Evolutionary conservation across 2,113 vertebrate species (phyloP).

Genomic region (Mustelus asterias): DNA sequence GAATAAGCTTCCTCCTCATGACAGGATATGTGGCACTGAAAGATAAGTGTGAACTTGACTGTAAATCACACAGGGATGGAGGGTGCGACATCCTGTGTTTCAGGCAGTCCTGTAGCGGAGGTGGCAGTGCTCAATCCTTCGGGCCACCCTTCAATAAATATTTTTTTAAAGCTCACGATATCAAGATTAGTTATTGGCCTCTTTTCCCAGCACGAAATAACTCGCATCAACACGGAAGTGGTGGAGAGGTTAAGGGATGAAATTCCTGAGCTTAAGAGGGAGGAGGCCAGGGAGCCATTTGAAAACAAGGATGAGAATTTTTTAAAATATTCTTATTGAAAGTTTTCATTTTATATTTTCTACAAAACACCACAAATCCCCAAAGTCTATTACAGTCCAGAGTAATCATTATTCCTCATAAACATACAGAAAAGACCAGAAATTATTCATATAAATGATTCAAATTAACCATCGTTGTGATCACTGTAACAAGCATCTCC

Average conservation of each 20-base stretch:
- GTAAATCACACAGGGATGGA: not conserved
- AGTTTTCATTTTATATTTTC: too few species aligned
- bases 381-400: too few species aligned
- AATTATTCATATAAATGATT: too few species aligned
- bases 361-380: too few species aligned
- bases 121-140: not conserved
- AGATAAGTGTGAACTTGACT: slow-evolving; percentile 6
- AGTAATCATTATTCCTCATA: too few species aligned
- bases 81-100: slow-evolving; percentile 28
- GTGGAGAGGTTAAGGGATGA: not conserved
- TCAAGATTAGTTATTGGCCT: not conserved
- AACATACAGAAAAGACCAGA: too few species aligned
- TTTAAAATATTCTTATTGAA: too few species aligned
- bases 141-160: slow-evolving; percentile 6
- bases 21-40: slow-evolving; percentile 28
- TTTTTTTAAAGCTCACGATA: not conserved
- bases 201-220: not conserved
- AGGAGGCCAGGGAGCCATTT: not conserved
- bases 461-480: too few species aligned
- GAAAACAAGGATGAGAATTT: not conserved
- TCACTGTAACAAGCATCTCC: too few species aligned
- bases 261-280: not conserved
- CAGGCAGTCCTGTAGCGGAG: not conserved
- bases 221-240: not conserved
- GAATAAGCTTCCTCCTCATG: not conserved